A percentile compares a stretch with the other conserved stretches of the same genome.
Evolutionary conservation across 30 jellyfish, hydroid and myxozoan genomes (phyloP).

Genomic region (Phacellophora camtschatica): DNA sequence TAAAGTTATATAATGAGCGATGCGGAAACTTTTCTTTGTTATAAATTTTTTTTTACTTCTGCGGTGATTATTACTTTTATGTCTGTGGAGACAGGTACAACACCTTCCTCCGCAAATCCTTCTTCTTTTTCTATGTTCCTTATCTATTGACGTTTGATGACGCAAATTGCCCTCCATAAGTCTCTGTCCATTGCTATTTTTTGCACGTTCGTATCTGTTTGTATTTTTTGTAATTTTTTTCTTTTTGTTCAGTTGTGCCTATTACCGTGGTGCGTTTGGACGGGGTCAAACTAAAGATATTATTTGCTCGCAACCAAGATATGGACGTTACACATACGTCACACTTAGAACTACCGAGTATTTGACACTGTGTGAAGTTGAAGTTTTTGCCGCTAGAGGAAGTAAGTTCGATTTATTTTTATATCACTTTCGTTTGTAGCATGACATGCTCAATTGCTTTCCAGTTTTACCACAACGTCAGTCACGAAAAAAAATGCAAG

Average conservation of each 20-base stretch:
- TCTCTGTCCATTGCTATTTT: too few species aligned
- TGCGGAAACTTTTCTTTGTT: too few species aligned
- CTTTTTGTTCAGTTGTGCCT: slow-evolving; percentile 21
- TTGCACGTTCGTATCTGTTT: not conserved
- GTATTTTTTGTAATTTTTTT: not conserved
- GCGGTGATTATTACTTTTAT: too few species aligned
- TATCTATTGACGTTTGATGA: too few species aligned
- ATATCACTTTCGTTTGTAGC: not conserved
- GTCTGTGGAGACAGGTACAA: too few species aligned
- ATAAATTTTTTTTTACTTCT: too few species aligned
- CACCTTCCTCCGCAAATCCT: too few species aligned
- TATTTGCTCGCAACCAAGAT: slow-evolving; percentile 26
- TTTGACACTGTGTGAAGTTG: slow-evolving; percentile 65
- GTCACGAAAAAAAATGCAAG: too few species aligned
- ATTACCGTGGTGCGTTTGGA: slow-evolving; percentile 23
- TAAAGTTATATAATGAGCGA: too few species aligned
- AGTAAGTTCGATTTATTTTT: not conserved
- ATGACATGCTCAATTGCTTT: not conserved
- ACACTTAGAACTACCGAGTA: slow-evolving; percentile 27
- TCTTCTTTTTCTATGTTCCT: too few species aligned
- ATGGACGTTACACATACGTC: slow-evolving; percentile 53
- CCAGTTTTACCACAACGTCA: not conserved
- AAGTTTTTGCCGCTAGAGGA: slow-evolving; percentile 35
- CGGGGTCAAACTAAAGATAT: slow-evolving; percentile 41
- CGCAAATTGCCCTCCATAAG: too few species aligned